Evolutionary conservation across 2,113 vertebrate genomes (phyloP).

Genomic region (Galbula dea): DNA sequence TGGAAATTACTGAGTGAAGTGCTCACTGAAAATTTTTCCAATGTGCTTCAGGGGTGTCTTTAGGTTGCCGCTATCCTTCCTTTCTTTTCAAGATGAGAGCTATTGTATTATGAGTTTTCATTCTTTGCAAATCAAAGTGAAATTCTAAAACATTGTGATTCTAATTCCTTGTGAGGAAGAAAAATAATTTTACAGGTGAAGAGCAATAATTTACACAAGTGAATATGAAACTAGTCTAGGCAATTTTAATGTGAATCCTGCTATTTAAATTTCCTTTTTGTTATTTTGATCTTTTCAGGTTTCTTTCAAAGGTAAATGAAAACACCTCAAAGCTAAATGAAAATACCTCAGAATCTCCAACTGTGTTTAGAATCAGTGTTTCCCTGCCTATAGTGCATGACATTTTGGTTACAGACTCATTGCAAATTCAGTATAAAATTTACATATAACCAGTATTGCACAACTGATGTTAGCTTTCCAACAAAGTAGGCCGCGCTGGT

Average conservation of each 20-base stretch:
- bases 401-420: background rate
- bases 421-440: background rate
- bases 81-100: background rate
- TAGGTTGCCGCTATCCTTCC: background rate
- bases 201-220: background rate
- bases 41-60: background rate
- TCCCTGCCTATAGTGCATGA: background rate
- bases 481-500: background rate
- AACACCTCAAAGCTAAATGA: background rate
- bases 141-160: background rate
- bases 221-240: background rate
- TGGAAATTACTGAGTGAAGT: background rate
- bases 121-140: background rate
- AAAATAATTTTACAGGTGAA: background rate
- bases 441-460: background rate
- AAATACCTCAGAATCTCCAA: background rate
- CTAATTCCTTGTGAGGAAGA: background rate
- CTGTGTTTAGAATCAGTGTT: background rate
- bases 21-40: too few species aligned
- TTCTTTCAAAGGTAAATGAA: background rate
- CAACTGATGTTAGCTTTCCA: background rate
- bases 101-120: background rate
- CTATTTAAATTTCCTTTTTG: background rate
- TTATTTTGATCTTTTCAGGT: background rate
- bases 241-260: background rate